Base-by-base conservation (phyloP, 1,140 invertebrate species). In the Agrypnia vestita region DNA sequence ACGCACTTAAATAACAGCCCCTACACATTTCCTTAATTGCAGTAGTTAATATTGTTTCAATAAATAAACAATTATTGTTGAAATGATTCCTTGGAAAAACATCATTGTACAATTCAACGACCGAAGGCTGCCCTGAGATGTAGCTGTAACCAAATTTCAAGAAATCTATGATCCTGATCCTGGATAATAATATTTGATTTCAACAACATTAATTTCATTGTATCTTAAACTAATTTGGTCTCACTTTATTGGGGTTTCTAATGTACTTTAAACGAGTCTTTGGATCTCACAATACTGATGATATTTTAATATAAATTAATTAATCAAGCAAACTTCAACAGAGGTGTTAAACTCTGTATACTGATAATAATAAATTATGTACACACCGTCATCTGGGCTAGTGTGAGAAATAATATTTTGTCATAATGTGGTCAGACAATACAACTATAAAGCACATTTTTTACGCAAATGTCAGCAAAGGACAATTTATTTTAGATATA, bases 161-260 rank as follows among this genome's bases (percentile, higher is more conserved):
- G n/a, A 55, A 19, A 19, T 55, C 17, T 3, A 15, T 1, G 25
- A 35, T 35, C 25, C 25, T 35, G 25, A 35, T 35, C 25, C 25
- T n/a, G 21, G 25, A 35, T 67, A 67, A 64, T 46, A 12, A 67
- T 59, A 59, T 59, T 59, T 56, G 17, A 56, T 56, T 56, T 56
- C 53, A 56, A 56, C 53, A 56, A 17, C 4, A 19, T 62, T 25
- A 4, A 25, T 62, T 62, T 15, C 21, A 25, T n/a, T 6, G 8
- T 11, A 21, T 71, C 62, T 74, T 74, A 79, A 47, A 3, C 78
- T 79, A 79, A 79, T 74, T 79, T 79, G 78, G 78, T 79, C 78
- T 79, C 78, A 74, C 61, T 17, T 64, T 79, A 79, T 74, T 75
- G 77, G 77, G 77, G 67, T 79, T 72, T 69, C 62, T 79, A 79